A percentile compares a stretch with the other conserved stretches of the same genome.
These are phyloP conservation scores for Plumapathes pennacea DNA, from an alignment of 92 coral and sea anemone species.

Conservation along the genomic window DNA sequence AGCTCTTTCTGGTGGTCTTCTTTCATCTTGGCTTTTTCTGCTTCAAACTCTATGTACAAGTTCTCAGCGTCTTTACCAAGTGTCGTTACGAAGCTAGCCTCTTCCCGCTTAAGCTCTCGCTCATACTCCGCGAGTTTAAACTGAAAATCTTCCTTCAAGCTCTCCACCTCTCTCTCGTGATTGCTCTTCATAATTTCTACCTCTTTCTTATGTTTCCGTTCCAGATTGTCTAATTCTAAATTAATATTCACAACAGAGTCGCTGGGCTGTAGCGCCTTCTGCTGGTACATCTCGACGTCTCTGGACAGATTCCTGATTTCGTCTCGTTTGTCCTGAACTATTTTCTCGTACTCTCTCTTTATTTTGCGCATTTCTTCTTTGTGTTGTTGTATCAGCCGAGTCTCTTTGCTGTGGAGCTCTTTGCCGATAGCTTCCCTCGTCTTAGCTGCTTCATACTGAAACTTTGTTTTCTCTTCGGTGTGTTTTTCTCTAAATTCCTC, in stretches of 20 bases:
- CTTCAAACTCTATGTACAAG: conserved; percentile 26
- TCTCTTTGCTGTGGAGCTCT: conserved; percentile 5
- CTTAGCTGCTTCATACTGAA: conserved; percentile 5
- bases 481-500: conserved; percentile 44
- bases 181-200: conserved; percentile 16
- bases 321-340: conserved; percentile 39
- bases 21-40: conserved; percentile 26
- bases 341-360: conserved; percentile 36
- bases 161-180: conserved; percentile 23
- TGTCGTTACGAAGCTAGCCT: conserved; percentile 60
- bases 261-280: conserved; percentile 6
- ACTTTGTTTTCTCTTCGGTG: conserved; percentile 43
- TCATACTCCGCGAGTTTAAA: conserved; percentile 47
- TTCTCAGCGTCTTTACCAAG: conserved; percentile 33
- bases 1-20: conserved; percentile 43
- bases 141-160: conserved; percentile 30
- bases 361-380: conserved; percentile 44
- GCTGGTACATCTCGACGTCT: conserved; percentile 32
- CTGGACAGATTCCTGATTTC: conserved; percentile 54
- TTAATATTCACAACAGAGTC: conserved; percentile 15
- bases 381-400: conserved; percentile 9
- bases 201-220: conserved; percentile 19
- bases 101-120: conserved; percentile 54
- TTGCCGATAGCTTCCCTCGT: not conserved
- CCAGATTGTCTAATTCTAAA: conserved; percentile 1